Evolutionary conservation across 1,140 invertebrate species (phyloP).

Genomic region (Drosophila auraria): DNA sequence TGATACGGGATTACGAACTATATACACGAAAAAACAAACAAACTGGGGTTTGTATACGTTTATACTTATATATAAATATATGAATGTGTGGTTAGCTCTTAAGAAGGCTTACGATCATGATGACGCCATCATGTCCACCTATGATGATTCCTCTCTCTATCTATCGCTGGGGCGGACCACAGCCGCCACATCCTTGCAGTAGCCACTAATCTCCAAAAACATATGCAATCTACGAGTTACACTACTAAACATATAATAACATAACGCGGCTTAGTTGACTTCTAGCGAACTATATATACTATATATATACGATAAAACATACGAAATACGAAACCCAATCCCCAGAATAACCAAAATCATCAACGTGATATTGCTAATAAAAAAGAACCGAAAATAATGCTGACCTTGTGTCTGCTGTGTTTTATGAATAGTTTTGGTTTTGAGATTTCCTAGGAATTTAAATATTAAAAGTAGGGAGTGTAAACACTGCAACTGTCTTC

Average conservation of each 20-base stretch:
- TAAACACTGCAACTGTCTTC: conserved; percentile 56
- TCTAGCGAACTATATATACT: conserved; percentile 49
- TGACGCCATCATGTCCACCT: conserved; percentile 15
- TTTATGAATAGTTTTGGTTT: conserved; percentile 21
- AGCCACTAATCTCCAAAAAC: conserved; percentile 32
- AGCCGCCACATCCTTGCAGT: conserved; percentile 31
- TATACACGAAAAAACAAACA: conserved; percentile 23
- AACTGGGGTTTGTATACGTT: conserved; percentile 42
- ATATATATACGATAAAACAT: conserved; percentile 57
- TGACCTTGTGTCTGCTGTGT: not conserved
- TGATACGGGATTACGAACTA: conserved; percentile 62
- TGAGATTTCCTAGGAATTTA: rapidly evolving
- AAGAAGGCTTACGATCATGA: conserved; percentile 38
- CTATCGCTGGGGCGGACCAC: conserved; percentile 3
- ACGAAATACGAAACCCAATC: conserved; percentile 36
- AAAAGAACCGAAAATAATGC: conserved; percentile 53
- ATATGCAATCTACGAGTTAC: conserved; percentile 50
- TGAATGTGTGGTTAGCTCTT: conserved; percentile 50
- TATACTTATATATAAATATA: conserved; percentile 25
- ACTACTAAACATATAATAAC: conserved; percentile 54
- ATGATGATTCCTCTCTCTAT: conserved; percentile 51
- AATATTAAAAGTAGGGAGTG: not conserved
- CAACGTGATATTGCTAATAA: conserved; percentile 81
- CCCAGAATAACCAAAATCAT: conserved; percentile 63
- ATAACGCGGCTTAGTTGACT: conserved; percentile 70